phyloP scores from a whole-genome alignment of 2,797 vertebrate genomes.

The Poliocrania exsul region DNA sequence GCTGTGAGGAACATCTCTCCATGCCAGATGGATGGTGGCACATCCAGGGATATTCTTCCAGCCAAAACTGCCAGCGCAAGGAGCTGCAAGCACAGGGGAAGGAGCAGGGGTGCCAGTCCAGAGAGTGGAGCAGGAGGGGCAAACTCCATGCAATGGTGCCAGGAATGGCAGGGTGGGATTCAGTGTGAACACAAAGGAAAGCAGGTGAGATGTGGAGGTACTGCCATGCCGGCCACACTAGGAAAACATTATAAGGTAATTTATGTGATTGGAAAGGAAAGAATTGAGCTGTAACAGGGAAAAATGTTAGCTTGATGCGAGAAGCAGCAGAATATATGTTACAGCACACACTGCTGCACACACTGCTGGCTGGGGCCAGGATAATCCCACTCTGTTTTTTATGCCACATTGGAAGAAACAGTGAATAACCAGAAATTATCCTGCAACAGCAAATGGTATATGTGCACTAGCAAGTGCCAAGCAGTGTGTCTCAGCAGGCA shows the following conservation, averaged over 20 bases:
- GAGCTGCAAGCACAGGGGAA: not conserved
- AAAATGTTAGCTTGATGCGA: not conserved
- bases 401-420: not conserved
- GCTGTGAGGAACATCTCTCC: not conserved
- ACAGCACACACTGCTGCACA: not conserved
- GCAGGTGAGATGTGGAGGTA: not conserved
- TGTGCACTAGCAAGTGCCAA: not conserved
- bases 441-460: not conserved
- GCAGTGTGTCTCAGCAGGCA: not conserved
- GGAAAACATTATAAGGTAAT: not conserved
- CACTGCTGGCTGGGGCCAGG: not conserved
- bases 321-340: not conserved
- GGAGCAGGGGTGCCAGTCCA: not conserved
- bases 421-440: not conserved
- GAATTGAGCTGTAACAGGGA: not conserved
- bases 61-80: fast-evolving
- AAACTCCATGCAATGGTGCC: fast-evolving
- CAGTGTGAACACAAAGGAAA: fast-evolving
- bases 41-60: not conserved
- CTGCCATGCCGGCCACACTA: not conserved
- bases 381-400: not conserved
- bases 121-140: not conserved
- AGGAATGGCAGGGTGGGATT: not conserved
- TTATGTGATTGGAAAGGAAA: not conserved
- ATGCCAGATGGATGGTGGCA: not conserved